phyloP scores from a whole-genome alignment of 2,888 invertebrate genomes.

The Carcina quercana region DNA sequence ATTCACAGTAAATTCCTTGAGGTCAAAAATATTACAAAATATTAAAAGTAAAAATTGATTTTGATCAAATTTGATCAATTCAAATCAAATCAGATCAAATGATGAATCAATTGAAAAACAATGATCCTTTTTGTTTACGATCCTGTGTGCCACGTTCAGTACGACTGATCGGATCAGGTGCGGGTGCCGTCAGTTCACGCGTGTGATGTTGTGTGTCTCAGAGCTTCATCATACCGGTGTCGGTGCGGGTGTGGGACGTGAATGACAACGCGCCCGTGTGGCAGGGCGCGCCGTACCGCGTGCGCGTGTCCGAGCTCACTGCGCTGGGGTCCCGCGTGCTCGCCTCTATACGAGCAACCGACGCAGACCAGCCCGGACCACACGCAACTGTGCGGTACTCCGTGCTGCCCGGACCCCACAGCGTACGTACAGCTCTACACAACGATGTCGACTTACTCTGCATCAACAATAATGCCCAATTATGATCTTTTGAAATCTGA shows the following conservation, averaged over 20 bases:
- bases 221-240: conserved; percentile 87
- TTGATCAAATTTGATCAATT: no score
- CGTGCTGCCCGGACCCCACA: conserved; percentile 84
- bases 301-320: conserved; percentile 89
- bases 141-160: no score
- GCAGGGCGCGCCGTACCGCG: conserved; percentile 85
- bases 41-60: no score
- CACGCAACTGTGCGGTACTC: conserved; percentile 91
- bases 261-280: conserved; percentile 93
- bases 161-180: no score
- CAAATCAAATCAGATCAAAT: no score
- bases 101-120: no score
- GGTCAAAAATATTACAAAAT: no score
- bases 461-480: neutral
- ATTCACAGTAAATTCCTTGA: no score
- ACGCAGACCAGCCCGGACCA: conserved; percentile 91
- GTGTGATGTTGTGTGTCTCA: conserved; percentile 47
- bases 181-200: no score
- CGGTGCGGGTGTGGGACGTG: conserved; percentile 90
- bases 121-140: no score
- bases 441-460: neutral
- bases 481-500: neutral
- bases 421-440: conserved; percentile 71
- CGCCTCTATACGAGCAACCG: conserved; percentile 85
- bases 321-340: conserved; percentile 81